Base-by-base conservation (phyloP, 2,888 invertebrate species). In the Philopedon plagiatum region DNA sequence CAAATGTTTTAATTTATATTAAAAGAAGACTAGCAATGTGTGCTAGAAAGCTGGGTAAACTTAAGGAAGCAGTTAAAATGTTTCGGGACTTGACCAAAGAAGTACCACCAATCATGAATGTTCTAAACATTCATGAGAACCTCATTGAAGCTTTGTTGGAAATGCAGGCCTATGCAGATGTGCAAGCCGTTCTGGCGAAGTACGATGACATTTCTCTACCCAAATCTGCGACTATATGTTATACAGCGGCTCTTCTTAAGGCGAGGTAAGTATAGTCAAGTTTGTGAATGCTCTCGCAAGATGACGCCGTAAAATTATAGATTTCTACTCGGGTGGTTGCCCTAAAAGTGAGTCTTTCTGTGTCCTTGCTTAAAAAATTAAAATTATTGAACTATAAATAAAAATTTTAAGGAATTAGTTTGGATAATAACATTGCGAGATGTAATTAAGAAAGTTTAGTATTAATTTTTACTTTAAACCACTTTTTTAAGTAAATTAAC, bases 61-160 rank as follows among this genome's bases (percentile, higher is more conserved):
- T 98, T 76, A 95, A 97, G 85, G 98, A 98, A 86, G 96, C 98
- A 0, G 94, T 97, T 23, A 97, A 99, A 85, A 94, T 97, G 90
- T 98, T 98, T 89, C 91, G 98, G 81, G 98, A 99, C 88, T 88
- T 98, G 75, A 95, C 97, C 62, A 98, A 98, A 87, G 98, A 99
- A 87, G 93, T 95, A 77, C 97, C 97, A 79, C 97, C 98, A 9
- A 94, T 97, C 80, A 93, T 98, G 91, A 95, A 94, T 84, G 93
- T 97, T 75, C 89, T 98, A 75, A 94, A 96, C 83, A 94, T 97
- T 77, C 97, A 97, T 83, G 99, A 99, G 88, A 98, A 98, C 87
- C 89, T 99, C 77, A 95, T 99, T 79, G 99, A 99, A 88, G 94
- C 94, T 64, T 87, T 98, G 78, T 87, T 99, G 67, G 98, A 98